Conservation (phyloP, 2,888 invertebrate genomes). For the Spodoptera exigua region DNA sequence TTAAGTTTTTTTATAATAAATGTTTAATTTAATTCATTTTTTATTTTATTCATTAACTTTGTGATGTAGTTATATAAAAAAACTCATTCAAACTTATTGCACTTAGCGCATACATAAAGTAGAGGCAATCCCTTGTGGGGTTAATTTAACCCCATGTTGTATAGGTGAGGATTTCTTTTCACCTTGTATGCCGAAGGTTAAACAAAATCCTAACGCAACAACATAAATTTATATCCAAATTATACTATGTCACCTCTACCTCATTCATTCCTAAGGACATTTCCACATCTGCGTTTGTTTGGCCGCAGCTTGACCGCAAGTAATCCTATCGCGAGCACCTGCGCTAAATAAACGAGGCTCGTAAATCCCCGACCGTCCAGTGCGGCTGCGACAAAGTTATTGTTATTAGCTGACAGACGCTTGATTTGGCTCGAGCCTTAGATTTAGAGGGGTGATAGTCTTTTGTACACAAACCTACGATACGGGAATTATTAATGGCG, state of each 20-base stretch:
- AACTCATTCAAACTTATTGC: no score
- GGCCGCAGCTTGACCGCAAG: constrained; percentile 68
- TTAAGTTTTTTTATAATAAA: no score
- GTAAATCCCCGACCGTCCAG: constrained; percentile 67
- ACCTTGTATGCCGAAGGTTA: no score
- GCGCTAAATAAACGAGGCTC: constrained; percentile 69
- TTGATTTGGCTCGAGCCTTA: constrained; percentile 59
- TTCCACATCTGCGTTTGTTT: constrained; percentile 49
- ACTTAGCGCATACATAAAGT: no score
- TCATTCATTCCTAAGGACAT: constrained; percentile 11
- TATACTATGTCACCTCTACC: constrained; percentile 3
- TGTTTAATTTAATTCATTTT: no score
- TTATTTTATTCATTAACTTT: no score
- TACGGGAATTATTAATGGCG: constrained; percentile 37
- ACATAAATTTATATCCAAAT: not conserved
- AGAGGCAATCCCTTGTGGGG: no score
- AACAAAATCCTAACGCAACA: not conserved
- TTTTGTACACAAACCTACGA: constrained; percentile 30
- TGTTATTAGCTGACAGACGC: constrained; percentile 69
- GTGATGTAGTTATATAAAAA: no score
- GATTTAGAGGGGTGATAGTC: constrained; percentile 45
- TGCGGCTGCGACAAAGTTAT: constrained; percentile 64
- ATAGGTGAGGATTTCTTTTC: no score
- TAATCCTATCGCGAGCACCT: constrained; percentile 72
- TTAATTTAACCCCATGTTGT: no score